phyloP scores from a whole-genome alignment of 2,113 vertebrate genomes.

The Fukomys damarensis region DNA sequence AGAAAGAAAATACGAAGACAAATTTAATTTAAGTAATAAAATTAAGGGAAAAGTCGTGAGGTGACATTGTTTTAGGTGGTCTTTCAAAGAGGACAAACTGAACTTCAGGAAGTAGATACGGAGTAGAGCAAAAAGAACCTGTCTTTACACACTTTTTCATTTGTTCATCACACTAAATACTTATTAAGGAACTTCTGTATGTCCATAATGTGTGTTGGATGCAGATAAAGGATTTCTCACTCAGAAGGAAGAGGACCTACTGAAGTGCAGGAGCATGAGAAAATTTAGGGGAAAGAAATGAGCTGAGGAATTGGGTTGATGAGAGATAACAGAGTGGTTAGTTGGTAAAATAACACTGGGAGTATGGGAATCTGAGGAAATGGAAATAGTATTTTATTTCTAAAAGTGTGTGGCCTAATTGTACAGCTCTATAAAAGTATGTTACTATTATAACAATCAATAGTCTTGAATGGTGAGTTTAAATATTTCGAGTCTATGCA shows the following conservation, averaged over 20 bases:
- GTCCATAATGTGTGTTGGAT: neutral
- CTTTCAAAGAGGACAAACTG: constrained; percentile 2
- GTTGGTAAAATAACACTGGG: neutral
- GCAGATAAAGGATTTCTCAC: neutral
- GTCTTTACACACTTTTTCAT: neutral
- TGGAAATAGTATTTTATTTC: neutral
- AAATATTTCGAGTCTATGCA: neutral
- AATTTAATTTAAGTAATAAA: constrained; percentile 46
- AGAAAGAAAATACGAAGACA: neutral
- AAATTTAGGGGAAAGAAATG: neutral
- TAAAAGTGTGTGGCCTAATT: neutral
- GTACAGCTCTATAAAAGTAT: neutral
- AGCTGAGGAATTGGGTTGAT: neutral
- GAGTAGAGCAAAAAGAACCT: neutral
- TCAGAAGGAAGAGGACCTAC: neutral
- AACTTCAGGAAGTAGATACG: neutral
- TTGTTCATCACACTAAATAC: neutral
- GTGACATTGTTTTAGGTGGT: neutral
- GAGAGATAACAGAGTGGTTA: neutral
- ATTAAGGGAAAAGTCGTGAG: constrained; percentile 29
- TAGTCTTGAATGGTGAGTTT: neutral
- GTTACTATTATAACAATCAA: neutral
- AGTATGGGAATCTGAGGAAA: neutral
- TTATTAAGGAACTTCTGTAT: neutral
- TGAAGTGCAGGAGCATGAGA: neutral